Percentiles rank a stretch among this genome's conserved stretches.
Conservation (phyloP, 1,140 invertebrate genomes). For the Berghia stephanieae region DNA sequence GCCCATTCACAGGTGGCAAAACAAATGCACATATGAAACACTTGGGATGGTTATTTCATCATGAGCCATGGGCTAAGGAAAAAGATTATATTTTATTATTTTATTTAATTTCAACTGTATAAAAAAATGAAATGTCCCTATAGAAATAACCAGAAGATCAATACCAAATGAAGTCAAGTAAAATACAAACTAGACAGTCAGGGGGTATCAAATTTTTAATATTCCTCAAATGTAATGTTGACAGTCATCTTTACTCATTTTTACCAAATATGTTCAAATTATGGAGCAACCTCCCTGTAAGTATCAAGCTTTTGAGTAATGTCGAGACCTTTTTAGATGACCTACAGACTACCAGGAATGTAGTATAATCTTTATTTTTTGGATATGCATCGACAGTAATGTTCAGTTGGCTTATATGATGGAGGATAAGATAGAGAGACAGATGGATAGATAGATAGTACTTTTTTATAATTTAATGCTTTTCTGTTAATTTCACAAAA, state of each 20-base stretch:
- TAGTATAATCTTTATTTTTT: neutral
- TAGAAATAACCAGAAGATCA: too few species aligned
- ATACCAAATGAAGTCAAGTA: too few species aligned
- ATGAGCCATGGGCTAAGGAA: neutral
- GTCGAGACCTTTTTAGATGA: too few species aligned
- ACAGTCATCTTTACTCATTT: too few species aligned
- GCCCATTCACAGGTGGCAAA: neutral
- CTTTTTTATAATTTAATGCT: neutral
- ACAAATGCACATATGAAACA: too few species aligned
- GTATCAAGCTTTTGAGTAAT: too few species aligned
- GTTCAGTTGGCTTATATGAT: neutral
- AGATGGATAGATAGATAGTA: neutral
- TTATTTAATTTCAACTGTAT: neutral
- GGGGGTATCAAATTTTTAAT: neutral
- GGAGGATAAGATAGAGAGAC: neutral
- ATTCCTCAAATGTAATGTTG: too few species aligned
- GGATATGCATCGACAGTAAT: neutral
- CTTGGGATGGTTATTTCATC: too few species aligned
- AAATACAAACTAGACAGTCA: too few species aligned
- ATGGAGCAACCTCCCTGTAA: too few species aligned
- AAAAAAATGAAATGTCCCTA: too few species aligned
- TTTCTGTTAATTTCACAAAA: conserved; percentile 32
- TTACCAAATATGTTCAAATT: too few species aligned
- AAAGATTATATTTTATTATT: neutral
- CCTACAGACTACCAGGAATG: neutral